Evolutionary conservation across 2,113 vertebrate genomes (phyloP).

Genomic region (Ochotona princeps): DNA sequence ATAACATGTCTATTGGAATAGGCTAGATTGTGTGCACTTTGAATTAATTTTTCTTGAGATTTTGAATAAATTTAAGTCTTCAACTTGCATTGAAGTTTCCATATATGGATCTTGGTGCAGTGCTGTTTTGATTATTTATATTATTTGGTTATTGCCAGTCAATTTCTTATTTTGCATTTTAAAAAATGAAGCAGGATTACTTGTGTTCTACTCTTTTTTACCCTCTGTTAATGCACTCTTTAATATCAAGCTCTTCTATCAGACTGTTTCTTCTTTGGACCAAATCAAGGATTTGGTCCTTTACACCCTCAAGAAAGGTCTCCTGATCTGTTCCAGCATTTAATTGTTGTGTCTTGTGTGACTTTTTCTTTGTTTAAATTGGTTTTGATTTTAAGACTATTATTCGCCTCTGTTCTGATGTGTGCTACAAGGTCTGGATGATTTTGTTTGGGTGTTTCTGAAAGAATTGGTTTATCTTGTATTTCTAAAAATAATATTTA

Average conservation of each 20-base stretch:
- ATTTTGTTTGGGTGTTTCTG: slow-evolving; percentile 49
- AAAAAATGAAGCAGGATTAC: slow-evolving; percentile 49
- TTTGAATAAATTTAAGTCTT: slow-evolving; percentile 57
- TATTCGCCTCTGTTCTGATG: slow-evolving; percentile 14
- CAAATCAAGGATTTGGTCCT: neutral
- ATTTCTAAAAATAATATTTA: no score
- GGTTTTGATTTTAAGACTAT: neutral
- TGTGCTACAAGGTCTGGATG: neutral
- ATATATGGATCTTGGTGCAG: slow-evolving; percentile 33
- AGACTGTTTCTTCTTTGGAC: slow-evolving; percentile 28
- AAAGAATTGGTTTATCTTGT: slow-evolving; percentile 53
- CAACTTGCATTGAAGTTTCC: neutral
- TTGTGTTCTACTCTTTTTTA: slow-evolving; percentile 11
- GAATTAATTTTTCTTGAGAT: slow-evolving; percentile 49
- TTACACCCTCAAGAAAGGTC: neutral
- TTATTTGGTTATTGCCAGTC: slow-evolving; percentile 49
- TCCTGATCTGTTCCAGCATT: slow-evolving; percentile 13
- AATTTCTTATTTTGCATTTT: slow-evolving; percentile 43
- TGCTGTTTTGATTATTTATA: slow-evolving; percentile 53
- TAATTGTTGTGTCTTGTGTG: neutral
- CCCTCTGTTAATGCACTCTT: neutral
- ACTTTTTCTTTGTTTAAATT: neutral
- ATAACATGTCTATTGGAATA: slow-evolving; percentile 17
- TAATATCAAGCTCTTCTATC: neutral
- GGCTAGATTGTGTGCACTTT: slow-evolving; percentile 7